Evolutionary conservation across 53 echinoderm and acorn worm genomes (phyloP).

Genomic region (Actinopyga echinites): DNA sequence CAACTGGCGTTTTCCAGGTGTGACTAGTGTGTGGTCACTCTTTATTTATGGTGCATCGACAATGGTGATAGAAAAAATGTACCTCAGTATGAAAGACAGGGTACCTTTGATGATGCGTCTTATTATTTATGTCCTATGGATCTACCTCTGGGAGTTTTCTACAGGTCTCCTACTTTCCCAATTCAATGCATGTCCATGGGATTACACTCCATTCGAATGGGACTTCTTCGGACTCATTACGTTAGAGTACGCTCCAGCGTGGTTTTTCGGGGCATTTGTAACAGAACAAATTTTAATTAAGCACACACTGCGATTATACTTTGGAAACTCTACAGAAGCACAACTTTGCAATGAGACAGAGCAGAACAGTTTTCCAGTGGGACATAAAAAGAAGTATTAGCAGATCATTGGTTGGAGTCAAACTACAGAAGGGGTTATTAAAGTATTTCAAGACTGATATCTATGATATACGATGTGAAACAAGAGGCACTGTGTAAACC

Average conservation of each 20-base stretch:
- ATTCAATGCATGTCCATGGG: slow-evolving; percentile 96
- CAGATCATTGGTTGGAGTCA: too few relatives aligned
- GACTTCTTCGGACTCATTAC: slow-evolving; percentile 93
- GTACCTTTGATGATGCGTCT: slow-evolving; percentile 55
- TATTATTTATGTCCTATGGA: slow-evolving; percentile 80
- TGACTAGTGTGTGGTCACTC: slow-evolving; percentile 96
- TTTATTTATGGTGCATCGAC: slow-evolving; percentile 86
- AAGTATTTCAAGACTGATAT: too few relatives aligned
- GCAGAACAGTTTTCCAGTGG: neutral
- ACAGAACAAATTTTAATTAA: slow-evolving; percentile 91
- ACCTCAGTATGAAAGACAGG: slow-evolving; percentile 67
- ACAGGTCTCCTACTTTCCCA: slow-evolving; percentile 82
- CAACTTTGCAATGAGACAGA: too few relatives aligned
- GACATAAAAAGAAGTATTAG: too few relatives aligned
- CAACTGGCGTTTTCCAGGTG: slow-evolving; percentile 92
- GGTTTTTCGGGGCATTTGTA: slow-evolving; percentile 75
- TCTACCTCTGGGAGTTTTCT: slow-evolving; percentile 93
- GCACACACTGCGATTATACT: slow-evolving; percentile 77
- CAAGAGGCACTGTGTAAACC: too few relatives aligned
- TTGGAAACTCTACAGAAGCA: slow-evolving; percentile 32
- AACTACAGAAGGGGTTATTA: too few relatives aligned
- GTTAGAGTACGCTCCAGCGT: slow-evolving; percentile 92
- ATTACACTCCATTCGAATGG: slow-evolving; percentile 97
- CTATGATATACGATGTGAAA: too few relatives aligned
- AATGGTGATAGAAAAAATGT: slow-evolving; percentile 82